Percentiles rank a stretch among this genome's conserved stretches.
These are phyloP conservation scores for Oscheius sp. DNA, from an alignment of 2,888 invertebrate species.

Conservation along the genomic window DNA sequence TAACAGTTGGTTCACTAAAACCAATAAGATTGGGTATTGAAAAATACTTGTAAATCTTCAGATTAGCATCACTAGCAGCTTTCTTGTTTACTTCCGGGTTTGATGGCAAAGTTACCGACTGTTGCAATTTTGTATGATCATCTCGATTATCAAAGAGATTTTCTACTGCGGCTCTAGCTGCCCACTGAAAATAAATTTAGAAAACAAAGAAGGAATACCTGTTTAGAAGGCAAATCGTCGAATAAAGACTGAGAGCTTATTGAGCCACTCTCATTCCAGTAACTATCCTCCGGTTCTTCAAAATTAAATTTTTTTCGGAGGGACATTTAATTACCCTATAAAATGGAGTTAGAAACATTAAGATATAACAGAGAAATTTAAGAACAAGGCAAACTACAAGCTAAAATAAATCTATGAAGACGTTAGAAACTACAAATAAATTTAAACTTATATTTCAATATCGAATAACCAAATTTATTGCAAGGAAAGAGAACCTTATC, in stretches of 20 bases:
- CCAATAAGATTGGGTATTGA: background rate
- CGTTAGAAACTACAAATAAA: too few species aligned
- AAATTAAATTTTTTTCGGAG: constrained; percentile 56
- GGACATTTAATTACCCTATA: constrained; percentile 19
- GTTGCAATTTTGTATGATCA: constrained; percentile 31
- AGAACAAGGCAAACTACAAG: too few species aligned
- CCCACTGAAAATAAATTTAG: constrained; percentile 28
- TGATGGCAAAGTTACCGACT: constrained; percentile 22
- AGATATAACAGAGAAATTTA: too few species aligned
- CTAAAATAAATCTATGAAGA: too few species aligned
- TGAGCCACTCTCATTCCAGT: constrained; percentile 59
- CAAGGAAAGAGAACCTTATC: too few species aligned
- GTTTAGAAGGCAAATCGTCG: constrained; percentile 57
- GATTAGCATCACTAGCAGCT: background rate
- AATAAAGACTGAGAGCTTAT: constrained; percentile 46
- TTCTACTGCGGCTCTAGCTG: constrained; percentile 53
- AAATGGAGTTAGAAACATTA: too few species aligned
- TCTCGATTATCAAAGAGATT: constrained; percentile 49
- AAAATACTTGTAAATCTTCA: background rate
- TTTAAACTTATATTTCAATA: too few species aligned
- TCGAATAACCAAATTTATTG: too few species aligned
- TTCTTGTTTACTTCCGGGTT: constrained; percentile 7
- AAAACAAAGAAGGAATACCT: constrained; percentile 33
- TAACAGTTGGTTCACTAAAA: background rate
- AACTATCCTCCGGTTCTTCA: constrained; percentile 65